phyloP scores from a whole-genome alignment of 2,113 vertebrate species.

The Chloebia gouldiae region DNA sequence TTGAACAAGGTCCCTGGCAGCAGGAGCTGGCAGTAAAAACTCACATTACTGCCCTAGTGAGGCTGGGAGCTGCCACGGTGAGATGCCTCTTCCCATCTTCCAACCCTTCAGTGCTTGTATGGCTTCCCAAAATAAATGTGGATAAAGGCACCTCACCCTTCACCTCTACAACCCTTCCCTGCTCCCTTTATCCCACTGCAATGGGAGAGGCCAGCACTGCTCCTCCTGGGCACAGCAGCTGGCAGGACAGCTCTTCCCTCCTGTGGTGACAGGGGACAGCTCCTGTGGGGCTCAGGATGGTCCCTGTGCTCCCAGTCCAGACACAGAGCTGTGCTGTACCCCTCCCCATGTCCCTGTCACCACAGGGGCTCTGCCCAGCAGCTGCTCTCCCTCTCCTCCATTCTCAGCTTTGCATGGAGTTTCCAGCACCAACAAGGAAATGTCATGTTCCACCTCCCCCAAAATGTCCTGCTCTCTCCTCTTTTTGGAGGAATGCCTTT shows the following conservation, averaged over 20 bases:
- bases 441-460: rapidly evolving
- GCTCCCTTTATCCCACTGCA: rapidly evolving
- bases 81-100: background rate
- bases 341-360: background rate
- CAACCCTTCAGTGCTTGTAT: background rate
- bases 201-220: background rate
- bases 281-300: background rate
- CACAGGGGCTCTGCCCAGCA: background rate
- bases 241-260: background rate
- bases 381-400: background rate
- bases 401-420: background rate
- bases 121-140: background rate
- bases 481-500: background rate
- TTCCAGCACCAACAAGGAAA: background rate
- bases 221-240: background rate
- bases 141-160: rapidly evolving
- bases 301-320: rapidly evolving
- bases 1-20: background rate
- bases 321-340: rapidly evolving
- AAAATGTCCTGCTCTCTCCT: background rate
- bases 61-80: background rate
- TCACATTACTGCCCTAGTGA: too few species aligned
- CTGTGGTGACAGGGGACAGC: background rate
- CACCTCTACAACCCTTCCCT: too few species aligned
- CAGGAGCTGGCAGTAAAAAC: background rate